A percentile compares a stretch with the other conserved stretches of the same genome.
These are phyloP conservation scores for Leptoclinus maculatus DNA, from an alignment of 2,797 vertebrate genomes.

Conservation along the genomic window DNA sequence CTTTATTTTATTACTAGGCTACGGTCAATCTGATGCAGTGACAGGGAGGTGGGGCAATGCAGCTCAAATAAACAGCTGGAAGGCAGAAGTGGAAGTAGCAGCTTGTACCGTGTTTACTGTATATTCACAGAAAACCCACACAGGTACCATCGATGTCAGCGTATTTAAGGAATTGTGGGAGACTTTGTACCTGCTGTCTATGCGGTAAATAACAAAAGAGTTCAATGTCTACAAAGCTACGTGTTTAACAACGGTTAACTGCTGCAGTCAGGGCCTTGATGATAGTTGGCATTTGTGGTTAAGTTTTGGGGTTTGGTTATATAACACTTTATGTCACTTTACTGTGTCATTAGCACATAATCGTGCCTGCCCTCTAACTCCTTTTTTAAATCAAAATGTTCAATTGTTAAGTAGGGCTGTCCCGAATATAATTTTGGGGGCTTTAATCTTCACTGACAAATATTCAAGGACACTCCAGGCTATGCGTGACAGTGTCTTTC, in stretches of 20 bases:
- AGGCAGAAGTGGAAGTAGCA: slow-evolving; percentile 27
- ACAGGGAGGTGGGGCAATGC: slow-evolving; percentile 63
- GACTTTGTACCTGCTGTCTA: slow-evolving; percentile 7
- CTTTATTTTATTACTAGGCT: slow-evolving; percentile 79
- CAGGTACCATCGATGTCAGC: neutral
- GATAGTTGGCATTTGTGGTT: slow-evolving; percentile 35
- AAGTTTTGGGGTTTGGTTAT: slow-evolving; percentile 5
- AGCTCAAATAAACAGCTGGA: slow-evolving; percentile 54
- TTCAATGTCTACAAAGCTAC: slow-evolving; percentile 26
- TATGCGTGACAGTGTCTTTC: neutral
- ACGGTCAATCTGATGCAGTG: slow-evolving; percentile 73
- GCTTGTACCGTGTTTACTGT: slow-evolving; percentile 26
- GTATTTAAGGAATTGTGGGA: slow-evolving; percentile 11
- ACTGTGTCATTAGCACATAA: slow-evolving; percentile 23
- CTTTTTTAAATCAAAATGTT: slow-evolving; percentile 50
- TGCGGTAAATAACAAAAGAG: slow-evolving; percentile 48
- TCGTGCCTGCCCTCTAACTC: neutral
- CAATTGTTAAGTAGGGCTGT: slow-evolving; percentile 14
- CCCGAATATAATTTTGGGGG: neutral
- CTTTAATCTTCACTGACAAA: neutral
- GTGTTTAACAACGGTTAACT: slow-evolving; percentile 36
- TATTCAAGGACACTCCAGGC: neutral
- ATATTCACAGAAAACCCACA: neutral
- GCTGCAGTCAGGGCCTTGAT: too few species aligned
- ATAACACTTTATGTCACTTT: slow-evolving; percentile 4